These are phyloP conservation scores for Mirounga angustirostris DNA, from an alignment of 2,113 vertebrate genomes.

Conservation along the genomic window DNA sequence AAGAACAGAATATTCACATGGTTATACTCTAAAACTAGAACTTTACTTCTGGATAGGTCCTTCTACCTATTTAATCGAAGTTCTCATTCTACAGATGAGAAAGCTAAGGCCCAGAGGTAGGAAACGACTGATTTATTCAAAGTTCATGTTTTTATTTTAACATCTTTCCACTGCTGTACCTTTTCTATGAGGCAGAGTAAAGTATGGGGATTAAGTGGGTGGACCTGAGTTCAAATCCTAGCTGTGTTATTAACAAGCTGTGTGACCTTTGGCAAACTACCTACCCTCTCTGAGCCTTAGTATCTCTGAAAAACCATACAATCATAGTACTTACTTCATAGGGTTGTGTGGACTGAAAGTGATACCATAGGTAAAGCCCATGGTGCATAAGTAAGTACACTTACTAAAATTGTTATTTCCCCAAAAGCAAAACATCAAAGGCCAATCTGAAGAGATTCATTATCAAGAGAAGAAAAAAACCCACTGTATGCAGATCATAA, in stretches of 20 bases:
- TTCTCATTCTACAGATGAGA: background rate
- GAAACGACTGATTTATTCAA: background rate
- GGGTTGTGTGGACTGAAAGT: background rate
- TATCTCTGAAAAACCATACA: background rate
- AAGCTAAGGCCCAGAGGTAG: background rate
- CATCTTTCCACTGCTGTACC: background rate
- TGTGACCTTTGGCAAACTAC: background rate
- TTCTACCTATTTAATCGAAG: background rate
- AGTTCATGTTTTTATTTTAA: background rate
- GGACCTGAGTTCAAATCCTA: background rate
- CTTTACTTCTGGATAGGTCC: background rate
- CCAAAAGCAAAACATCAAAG: conserved; percentile 52
- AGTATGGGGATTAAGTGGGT: background rate
- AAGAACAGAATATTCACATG: background rate
- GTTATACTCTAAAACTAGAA: background rate
- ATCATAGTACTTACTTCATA: background rate
- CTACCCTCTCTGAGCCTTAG: background rate
- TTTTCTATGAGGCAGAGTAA: background rate
- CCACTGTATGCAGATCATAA: background rate
- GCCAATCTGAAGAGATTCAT: background rate
- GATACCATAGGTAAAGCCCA: background rate
- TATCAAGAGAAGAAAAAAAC: background rate
- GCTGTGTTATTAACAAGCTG: conserved; percentile 17
- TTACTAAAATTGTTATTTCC: conserved; percentile 22
- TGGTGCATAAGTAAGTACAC: background rate